A percentile compares a stretch with the other conserved stretches of the same genome.
phyloP scores from a whole-genome alignment of 1,140 invertebrate genomes.

The Temnothorax nylanderi region DNA sequence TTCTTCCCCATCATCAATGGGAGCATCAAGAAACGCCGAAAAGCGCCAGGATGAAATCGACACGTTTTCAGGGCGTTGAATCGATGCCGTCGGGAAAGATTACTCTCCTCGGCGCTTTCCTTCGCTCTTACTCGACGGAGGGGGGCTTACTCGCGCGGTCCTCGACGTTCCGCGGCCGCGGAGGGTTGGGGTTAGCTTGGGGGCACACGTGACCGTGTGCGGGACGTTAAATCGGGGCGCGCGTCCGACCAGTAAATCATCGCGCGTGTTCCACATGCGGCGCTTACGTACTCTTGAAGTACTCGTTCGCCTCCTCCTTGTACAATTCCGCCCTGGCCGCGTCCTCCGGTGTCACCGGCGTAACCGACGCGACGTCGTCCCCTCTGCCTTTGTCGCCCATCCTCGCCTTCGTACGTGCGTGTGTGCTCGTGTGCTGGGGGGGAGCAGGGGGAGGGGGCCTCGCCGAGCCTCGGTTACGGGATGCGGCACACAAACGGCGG shows the following conservation, averaged over 20 bases:
- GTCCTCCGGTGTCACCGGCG: conserved; percentile 79
- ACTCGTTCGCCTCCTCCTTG: conserved; percentile 94
- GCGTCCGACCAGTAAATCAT: not conserved
- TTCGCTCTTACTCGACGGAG: not conserved
- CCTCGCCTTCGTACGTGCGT: not conserved
- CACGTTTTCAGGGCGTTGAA: not conserved
- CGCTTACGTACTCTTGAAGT: conserved; percentile 92
- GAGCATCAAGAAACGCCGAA: not conserved
- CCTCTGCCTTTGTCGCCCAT: conserved; percentile 78
- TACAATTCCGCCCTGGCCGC: conserved; percentile 89
- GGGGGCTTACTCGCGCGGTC: not conserved
- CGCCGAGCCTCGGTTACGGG: conserved; percentile 18
- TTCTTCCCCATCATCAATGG: no score
- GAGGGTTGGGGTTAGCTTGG: conserved; percentile 72
- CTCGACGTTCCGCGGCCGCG: not conserved
- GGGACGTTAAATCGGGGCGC: not conserved
- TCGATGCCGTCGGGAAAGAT: not conserved
- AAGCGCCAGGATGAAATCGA: not conserved
- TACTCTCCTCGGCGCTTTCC: not conserved
- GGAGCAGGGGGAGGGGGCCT: no score
- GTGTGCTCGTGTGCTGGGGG: not conserved
- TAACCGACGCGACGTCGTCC: conserved; percentile 67
- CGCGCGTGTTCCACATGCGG: not conserved
- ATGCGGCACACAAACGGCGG: conserved; percentile 14
- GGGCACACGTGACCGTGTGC: conserved; percentile 75